Conservation (phyloP, 2,113 vertebrate genomes). For the Tachysurus vachellii region DNA sequence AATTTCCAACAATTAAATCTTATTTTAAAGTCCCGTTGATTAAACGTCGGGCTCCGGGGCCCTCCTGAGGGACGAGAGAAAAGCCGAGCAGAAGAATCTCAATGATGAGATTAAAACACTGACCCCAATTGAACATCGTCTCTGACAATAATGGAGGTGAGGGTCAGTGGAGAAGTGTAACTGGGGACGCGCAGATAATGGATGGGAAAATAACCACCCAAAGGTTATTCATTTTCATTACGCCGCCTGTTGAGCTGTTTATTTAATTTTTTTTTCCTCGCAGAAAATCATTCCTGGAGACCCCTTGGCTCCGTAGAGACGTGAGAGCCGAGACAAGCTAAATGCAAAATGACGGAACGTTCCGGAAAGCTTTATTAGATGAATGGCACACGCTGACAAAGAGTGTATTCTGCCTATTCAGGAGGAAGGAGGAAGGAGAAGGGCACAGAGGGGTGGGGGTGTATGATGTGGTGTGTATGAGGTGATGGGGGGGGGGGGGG, state of each 20-base stretch:
- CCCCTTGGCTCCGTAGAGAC: constrained; percentile 48
- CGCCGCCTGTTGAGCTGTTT: constrained; percentile 60
- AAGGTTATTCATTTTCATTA: constrained; percentile 71
- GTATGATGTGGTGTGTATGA: neutral
- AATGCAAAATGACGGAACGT: constrained; percentile 52
- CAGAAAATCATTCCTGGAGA: constrained; percentile 58
- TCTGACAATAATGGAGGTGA: constrained; percentile 66
- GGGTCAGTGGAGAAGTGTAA: constrained; percentile 63
- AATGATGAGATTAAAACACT: constrained; percentile 67
- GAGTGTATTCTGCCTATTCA: constrained; percentile 85
- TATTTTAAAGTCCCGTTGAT: constrained; percentile 58
- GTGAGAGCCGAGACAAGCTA: constrained; percentile 33
- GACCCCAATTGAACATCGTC: constrained; percentile 57
- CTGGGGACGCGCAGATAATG: constrained; percentile 64
- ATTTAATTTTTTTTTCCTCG: constrained; percentile 62
- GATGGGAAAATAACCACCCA: constrained; percentile 63
- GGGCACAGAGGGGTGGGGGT: neutral
- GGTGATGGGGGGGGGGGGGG: too few species aligned
- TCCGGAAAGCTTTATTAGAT: constrained; percentile 82
- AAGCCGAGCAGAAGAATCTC: constrained; percentile 9
- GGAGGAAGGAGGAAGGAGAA: constrained; percentile 58
- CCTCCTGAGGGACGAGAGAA: constrained; percentile 49
- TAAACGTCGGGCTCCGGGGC: constrained; percentile 53
- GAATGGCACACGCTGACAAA: constrained; percentile 87
- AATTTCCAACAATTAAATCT: constrained; percentile 63